phyloP scores from a whole-genome alignment of 2,113 vertebrate species.

The Oncorhynchus nerka region DNA sequence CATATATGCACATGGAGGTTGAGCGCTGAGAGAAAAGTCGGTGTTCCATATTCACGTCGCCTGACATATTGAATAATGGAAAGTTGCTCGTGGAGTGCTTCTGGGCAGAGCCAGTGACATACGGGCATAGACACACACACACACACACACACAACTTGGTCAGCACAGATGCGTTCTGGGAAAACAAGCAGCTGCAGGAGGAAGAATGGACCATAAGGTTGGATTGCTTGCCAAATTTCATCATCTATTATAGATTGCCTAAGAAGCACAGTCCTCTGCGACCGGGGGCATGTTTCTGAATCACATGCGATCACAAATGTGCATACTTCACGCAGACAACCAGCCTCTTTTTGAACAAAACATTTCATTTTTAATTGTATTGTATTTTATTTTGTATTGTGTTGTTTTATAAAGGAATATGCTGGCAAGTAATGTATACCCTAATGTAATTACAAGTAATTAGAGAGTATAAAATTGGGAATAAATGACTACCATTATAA shows the following conservation, averaged over 20 bases:
- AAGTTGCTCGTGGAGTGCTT: conserved; percentile 70
- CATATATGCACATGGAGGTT: conserved; percentile 60
- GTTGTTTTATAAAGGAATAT: background rate
- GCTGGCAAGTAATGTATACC: background rate
- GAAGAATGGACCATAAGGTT: conserved; percentile 81
- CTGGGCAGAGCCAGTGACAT: conserved; percentile 74
- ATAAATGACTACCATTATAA: background rate
- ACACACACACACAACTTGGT: conserved; percentile 64
- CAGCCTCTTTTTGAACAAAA: background rate
- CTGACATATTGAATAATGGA: conserved; percentile 72
- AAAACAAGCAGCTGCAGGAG: conserved; percentile 82
- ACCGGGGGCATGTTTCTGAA: conserved; percentile 70
- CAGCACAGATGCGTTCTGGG: conserved; percentile 82
- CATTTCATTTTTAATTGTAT: background rate
- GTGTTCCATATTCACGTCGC: conserved; percentile 53
- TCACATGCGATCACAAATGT: conserved; percentile 65
- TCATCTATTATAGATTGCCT: conserved; percentile 84
- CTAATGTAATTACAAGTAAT: background rate
- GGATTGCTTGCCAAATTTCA: conserved; percentile 80
- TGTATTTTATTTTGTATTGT: background rate
- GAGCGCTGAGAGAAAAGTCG: conserved; percentile 57
- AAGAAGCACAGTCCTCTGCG: conserved; percentile 71
- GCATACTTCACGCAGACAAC: background rate
- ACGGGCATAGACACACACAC: conserved; percentile 44
- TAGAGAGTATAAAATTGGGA: background rate